Percentiles rank a stretch among this genome's conserved stretches.
Conservation (phyloP, 1,140 invertebrate species). For the Pseudomyrmex cubaensis region DNA sequence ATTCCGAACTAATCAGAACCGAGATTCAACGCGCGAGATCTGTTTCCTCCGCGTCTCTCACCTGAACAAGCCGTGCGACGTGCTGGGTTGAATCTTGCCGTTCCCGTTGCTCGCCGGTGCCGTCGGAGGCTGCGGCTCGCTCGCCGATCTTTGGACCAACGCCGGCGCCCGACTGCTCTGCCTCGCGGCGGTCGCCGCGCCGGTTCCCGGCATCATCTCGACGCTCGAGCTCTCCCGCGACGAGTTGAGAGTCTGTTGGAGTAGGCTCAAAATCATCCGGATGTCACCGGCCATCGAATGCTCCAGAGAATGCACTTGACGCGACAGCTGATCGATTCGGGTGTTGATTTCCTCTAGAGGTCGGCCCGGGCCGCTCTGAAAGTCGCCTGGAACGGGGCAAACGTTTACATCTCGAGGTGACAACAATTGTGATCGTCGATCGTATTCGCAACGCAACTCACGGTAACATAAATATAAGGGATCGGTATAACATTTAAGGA, state of each 20-base stretch:
- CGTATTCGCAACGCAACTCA: background rate
- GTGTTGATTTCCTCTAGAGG: conserved; percentile 85
- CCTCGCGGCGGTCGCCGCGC: conserved; percentile 79
- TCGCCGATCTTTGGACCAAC: conserved; percentile 87
- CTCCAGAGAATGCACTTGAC: conserved; percentile 88
- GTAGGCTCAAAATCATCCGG: conserved; percentile 88
- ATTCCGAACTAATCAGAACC: conserved; percentile 28
- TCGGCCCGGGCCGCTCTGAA: conserved; percentile 83
- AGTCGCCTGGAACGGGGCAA: conserved; percentile 76
- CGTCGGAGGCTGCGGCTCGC: conserved; percentile 87
- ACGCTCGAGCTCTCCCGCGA: conserved; percentile 82
- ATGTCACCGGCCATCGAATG: conserved; percentile 88
- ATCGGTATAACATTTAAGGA: too few relatives aligned
- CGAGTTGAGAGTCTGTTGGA: conserved; percentile 86
- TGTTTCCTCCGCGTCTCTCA: conserved; percentile 55
- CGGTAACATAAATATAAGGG: background rate
- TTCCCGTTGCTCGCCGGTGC: conserved; percentile 79
- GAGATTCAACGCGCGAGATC: background rate
- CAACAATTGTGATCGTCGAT: background rate
- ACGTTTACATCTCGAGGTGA: background rate
- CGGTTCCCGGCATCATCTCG: conserved; percentile 82
- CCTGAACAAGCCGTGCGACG: conserved; percentile 83
- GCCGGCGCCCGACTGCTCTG: conserved; percentile 83
- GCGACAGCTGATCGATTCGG: conserved; percentile 88
- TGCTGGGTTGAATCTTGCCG: conserved; percentile 81